Conservation (phyloP, 2,888 invertebrate genomes). For the Heliconius cydno region DNA sequence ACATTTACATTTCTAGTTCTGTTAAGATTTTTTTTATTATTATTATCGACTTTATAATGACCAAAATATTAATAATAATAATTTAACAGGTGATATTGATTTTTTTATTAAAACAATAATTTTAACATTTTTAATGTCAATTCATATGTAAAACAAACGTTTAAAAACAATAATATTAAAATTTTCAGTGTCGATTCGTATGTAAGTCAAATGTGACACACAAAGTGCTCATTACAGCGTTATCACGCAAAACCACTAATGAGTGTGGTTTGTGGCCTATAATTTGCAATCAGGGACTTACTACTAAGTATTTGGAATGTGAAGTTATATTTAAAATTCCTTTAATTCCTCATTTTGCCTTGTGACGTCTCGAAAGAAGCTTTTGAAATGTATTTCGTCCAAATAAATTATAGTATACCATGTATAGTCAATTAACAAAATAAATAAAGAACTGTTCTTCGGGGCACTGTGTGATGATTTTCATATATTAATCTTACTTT, state of each 20-base stretch:
- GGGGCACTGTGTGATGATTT: too few species aligned
- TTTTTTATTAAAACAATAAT: too few species aligned
- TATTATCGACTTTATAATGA: too few species aligned
- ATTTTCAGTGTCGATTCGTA: neutral
- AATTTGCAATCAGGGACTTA: slow-evolving; percentile 20
- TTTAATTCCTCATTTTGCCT: neutral
- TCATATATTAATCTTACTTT: too few species aligned
- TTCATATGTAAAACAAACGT: too few species aligned
- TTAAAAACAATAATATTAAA: neutral
- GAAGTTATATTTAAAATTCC: neutral
- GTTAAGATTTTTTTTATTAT: neutral
- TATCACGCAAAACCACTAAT: slow-evolving; percentile 33
- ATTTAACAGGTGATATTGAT: too few species aligned
- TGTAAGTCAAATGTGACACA: slow-evolving; percentile 22
- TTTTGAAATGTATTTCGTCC: neutral
- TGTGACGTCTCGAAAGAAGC: neutral
- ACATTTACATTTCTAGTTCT: neutral
- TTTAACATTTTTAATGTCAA: too few species aligned
- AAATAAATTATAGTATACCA: too few species aligned
- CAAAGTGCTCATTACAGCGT: slow-evolving; percentile 26
- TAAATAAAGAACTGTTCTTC: too few species aligned
- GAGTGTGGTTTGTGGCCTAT: slow-evolving; percentile 26
- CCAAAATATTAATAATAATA: too few species aligned
- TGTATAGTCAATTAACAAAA: too few species aligned
- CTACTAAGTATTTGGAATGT: slow-evolving; percentile 10